Conservation (phyloP, 2,888 invertebrate genomes). For the Camptogramma bilineatum region DNA sequence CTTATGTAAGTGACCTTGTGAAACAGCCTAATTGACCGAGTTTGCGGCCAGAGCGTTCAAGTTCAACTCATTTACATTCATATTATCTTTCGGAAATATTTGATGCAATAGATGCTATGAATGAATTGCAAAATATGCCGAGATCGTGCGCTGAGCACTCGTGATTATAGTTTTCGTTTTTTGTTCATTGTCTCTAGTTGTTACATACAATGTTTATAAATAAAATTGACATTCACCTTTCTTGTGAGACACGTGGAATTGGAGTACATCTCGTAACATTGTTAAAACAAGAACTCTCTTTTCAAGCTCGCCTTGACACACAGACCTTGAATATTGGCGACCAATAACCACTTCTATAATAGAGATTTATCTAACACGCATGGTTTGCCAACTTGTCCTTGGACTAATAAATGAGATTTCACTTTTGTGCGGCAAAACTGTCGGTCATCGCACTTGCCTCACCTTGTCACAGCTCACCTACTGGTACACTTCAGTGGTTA, state of each 20-base stretch:
- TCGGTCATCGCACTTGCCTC: conserved; percentile 58
- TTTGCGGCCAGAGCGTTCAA: conserved; percentile 53
- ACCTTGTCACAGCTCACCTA: conserved; percentile 55
- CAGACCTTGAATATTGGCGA: conserved; percentile 31
- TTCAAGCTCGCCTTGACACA: conserved; percentile 30
- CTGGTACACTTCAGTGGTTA: conserved; percentile 52
- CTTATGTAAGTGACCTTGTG: conserved; percentile 70
- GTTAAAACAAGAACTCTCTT: conserved; percentile 13
- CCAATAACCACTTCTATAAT: conserved; percentile 19
- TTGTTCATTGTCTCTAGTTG: neutral
- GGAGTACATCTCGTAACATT: neutral
- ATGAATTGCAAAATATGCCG: conserved; percentile 7
- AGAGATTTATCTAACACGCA: conserved; percentile 23
- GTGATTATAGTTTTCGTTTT: neutral
- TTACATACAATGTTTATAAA: neutral
- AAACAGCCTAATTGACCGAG: conserved; percentile 49
- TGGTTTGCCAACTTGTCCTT: conserved; percentile 42
- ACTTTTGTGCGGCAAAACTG: conserved; percentile 42
- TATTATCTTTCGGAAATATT: conserved; percentile 15
- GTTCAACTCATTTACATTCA: conserved; percentile 55
- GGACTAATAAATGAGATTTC: conserved; percentile 44
- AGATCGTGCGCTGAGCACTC: neutral
- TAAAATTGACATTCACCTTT: neutral
- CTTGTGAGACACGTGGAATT: neutral
- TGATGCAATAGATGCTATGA: conserved; percentile 6